These are phyloP conservation scores for Allophyes oxyacanthae DNA, from an alignment of 2,888 invertebrate genomes.

Conservation along the genomic window DNA sequence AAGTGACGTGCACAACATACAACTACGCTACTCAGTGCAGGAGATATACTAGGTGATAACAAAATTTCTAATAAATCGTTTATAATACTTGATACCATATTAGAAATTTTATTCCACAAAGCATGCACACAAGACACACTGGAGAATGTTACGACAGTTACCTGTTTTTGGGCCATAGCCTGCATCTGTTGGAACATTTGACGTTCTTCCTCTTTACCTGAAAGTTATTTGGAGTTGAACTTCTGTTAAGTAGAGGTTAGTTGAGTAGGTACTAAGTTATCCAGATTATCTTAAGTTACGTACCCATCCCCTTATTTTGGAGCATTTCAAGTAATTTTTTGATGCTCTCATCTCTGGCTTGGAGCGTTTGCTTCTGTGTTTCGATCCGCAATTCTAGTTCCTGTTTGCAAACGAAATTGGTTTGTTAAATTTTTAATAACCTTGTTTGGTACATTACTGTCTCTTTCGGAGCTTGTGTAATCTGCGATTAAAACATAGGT, in stretches of 20 bases:
- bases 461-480: conserved; percentile 8
- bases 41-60: conserved; percentile 61
- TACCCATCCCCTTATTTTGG: conserved; percentile 98
- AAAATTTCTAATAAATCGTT: conserved; percentile 67
- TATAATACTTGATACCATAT: conserved; percentile 33
- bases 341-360: conserved; percentile 99
- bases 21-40: conserved; percentile 73
- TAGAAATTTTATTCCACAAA: conserved; percentile 67
- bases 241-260: conserved; percentile 64
- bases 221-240: conserved; percentile 78
- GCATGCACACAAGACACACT: conserved; percentile 65
- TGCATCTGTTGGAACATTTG: conserved; percentile 99
- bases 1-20: conserved; percentile 81
- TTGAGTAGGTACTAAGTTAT: conserved; percentile 36
- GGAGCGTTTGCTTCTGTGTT: conserved; percentile 99
- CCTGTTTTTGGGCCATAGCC: conserved; percentile 98
- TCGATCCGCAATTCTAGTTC: conserved; percentile 99
- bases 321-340: conserved; percentile 99
- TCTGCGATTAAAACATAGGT: background rate
- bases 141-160: conserved; percentile 81
- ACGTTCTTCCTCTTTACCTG: conserved; percentile 98
- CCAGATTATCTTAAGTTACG: conserved; percentile 74
- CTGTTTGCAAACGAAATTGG: conserved; percentile 81
- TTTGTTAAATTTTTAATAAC: conserved; percentile 38
- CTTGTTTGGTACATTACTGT: conserved; percentile 28